A percentile compares a stretch with the other conserved stretches of the same genome.
These are phyloP conservation scores for Dendronephthya gigantea DNA, from an alignment of 64 coral and sea anemone species.

Conservation along the genomic window DNA sequence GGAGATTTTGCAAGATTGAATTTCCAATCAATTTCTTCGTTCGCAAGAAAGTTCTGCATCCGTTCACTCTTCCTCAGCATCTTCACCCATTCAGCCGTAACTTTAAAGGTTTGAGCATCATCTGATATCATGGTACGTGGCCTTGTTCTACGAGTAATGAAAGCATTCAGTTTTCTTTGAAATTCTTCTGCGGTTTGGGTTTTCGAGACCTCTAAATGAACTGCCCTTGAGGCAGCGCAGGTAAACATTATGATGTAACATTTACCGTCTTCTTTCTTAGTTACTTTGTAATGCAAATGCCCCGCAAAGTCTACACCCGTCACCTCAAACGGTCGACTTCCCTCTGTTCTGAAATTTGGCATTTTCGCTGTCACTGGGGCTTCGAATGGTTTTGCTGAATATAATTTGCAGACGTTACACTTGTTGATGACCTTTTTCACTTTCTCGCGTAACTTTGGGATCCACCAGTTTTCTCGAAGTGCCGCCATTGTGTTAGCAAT, in stretches of 20 bases:
- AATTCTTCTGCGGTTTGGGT: conserved; percentile 55
- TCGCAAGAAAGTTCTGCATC: too few species aligned
- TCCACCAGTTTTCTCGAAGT: conserved; percentile 51
- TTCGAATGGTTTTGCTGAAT: too few species aligned
- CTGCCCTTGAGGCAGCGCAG: conserved; percentile 35
- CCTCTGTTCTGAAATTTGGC: conserved; percentile 37
- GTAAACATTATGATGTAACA: conserved; percentile 54
- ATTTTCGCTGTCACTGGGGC: conserved; percentile 23
- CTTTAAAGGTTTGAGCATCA: conserved; percentile 32
- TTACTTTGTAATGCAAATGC: conserved; percentile 46
- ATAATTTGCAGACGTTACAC: conserved; percentile 36
- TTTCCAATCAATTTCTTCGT: too few species aligned
- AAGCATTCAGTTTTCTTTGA: conserved; percentile 40
- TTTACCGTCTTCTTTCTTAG: conserved; percentile 27
- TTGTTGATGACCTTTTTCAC: conserved; percentile 49
- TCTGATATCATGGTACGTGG: conserved; percentile 39
- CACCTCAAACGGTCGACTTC: conserved; percentile 43
- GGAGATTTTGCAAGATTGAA: too few species aligned
- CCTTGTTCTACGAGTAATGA: conserved; percentile 43
- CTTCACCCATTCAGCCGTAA: conserved; percentile 31
- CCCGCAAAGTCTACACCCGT: conserved; percentile 47
- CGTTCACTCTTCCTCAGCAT: conserved; percentile 33
- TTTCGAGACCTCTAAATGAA: conserved; percentile 49
- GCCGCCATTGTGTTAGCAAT: conserved; percentile 48
- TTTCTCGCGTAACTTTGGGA: conserved; percentile 43